Evolutionary conservation across 2,113 vertebrate genomes (phyloP), one percentile per base, ranked within the genome.

Genomic region (Lathamus discolor): DNA sequence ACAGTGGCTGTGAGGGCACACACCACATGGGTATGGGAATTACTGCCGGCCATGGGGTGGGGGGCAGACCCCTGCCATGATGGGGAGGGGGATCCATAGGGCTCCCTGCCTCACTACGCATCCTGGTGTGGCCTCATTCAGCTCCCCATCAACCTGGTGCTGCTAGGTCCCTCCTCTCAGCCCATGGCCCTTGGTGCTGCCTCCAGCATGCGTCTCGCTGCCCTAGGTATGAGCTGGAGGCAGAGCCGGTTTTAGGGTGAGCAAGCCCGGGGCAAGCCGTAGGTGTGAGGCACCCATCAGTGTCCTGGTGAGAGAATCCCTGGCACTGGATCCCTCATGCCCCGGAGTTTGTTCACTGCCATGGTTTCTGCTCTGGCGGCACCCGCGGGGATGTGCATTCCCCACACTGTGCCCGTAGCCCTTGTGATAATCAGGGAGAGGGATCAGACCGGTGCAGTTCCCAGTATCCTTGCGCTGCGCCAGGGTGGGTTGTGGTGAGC

Each of bases 401-500:
- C 18, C 41, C 2, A 2, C 35, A 24, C 41, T 52, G 29, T 66
- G 44, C 37, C 24, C 4, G 1, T 14, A 80, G 49, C 39, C 57
- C 73, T 57, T 77, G 44, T 52, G 49, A 70, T 74, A 86, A 41
- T 13, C 1, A 9, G 49, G 24, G n/a, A 83, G 41, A 77, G 31
- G 57, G 46, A 62, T 55, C 1, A 9, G 61, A 43, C 7, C 0
- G 0, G 14, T 44, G 41, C 1, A 4, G 22, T 62, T 81, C 64
- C 64, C 4, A 4, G 69, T 62, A 75, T 61, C 69, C 49, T 67
- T 51, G 46, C 59, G 29, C 20, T 86, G 68, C 37, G 10, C 16
- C 0, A 6, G 33, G 18, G 24, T 23, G 11, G 11, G 7, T n/a
- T 67, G 61, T 52, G 25, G 17, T 37, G 35, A 83, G 57, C n/a